phyloP scores from a whole-genome alignment of 1,140 invertebrate species.

The Drosophila yakuba region DNA sequence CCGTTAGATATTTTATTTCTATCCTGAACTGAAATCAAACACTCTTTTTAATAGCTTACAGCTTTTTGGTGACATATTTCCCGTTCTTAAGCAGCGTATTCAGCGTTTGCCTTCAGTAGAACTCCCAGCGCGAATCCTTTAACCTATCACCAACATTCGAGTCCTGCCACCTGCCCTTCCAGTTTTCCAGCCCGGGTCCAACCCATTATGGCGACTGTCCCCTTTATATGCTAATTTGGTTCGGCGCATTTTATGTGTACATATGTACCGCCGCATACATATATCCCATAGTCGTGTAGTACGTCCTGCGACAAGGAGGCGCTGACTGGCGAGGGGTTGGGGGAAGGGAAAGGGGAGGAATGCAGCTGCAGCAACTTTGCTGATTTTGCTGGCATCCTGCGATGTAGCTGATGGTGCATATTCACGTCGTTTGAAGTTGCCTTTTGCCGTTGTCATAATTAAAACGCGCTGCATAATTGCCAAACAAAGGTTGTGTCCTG shows the following conservation, averaged over 20 bases:
- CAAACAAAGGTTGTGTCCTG: constrained; percentile 62
- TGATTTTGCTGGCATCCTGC: constrained; percentile 24
- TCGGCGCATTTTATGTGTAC: constrained; percentile 65
- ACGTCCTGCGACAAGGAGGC: constrained; percentile 19
- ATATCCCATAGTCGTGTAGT: constrained; percentile 21
- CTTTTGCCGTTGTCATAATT: constrained; percentile 74
- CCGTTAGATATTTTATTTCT: too few species aligned
- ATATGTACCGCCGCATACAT: constrained; percentile 5
- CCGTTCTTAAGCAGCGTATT: constrained; percentile 1
- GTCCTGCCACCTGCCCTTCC: constrained; percentile 44
- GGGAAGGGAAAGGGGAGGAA: neutral
- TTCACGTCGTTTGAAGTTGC: constrained; percentile 56
- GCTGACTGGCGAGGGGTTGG: neutral
- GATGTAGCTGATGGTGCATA: constrained; percentile 49
- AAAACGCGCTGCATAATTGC: constrained; percentile 79
- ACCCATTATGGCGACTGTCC: constrained; percentile 4
- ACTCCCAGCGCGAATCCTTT: constrained; percentile 9
- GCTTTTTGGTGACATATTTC: neutral
- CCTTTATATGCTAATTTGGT: constrained; percentile 72
- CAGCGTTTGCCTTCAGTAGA: neutral
- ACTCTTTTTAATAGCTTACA: too few species aligned
- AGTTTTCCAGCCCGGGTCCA: constrained; percentile 9
- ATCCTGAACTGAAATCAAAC: too few species aligned
- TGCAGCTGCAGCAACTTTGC: constrained; percentile 38
- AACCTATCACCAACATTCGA: constrained; percentile 15